These are phyloP conservation scores for Physocephala rufipes DNA, from an alignment of 2,888 invertebrate species.

Conservation along the genomic window DNA sequence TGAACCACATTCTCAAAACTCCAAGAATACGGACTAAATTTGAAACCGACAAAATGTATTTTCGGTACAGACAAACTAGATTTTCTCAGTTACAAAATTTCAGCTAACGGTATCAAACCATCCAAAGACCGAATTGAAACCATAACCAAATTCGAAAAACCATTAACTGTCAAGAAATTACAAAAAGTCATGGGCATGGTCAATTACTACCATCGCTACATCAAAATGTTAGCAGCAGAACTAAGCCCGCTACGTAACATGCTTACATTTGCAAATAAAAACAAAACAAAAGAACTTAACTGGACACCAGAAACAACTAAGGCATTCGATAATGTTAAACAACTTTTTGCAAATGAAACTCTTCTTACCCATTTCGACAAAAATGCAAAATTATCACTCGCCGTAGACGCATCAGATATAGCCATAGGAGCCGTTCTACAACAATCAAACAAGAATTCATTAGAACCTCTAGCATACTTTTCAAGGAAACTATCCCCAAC, in stretches of 20 bases:
- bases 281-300: neutral
- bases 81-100: neutral
- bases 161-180: neutral
- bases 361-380: neutral
- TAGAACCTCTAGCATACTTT: neutral
- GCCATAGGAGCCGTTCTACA: no score
- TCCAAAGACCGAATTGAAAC: neutral
- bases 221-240: neutral
- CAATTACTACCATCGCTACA: constrained; percentile 13
- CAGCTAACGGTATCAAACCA: neutral
- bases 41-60: neutral
- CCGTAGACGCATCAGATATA: no score
- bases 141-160: neutral
- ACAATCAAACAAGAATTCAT: no score
- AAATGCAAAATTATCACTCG: neutral
- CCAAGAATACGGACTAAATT: neutral
- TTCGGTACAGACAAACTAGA: neutral
- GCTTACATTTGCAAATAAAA: neutral
- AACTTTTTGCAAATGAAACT: neutral
- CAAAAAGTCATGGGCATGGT: constrained; percentile 11
- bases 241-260: neutral
- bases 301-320: neutral
- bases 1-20: neutral
- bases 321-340: neutral
- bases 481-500: neutral